phyloP scores from a whole-genome alignment of 2,113 vertebrate genomes.

The Irena cyanogastra region DNA sequence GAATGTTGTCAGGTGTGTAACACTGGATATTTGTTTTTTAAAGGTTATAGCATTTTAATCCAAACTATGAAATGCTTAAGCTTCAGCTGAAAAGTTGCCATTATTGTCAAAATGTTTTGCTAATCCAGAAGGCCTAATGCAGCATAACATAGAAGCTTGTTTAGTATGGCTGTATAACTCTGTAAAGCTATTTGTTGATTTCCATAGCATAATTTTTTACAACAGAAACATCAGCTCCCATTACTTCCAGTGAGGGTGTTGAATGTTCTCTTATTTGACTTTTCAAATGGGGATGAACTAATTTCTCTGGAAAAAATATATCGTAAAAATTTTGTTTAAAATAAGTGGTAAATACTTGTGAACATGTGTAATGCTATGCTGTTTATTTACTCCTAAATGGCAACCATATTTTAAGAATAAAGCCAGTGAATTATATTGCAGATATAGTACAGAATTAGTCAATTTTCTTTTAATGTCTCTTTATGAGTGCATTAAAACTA shows the following conservation, averaged over 20 bases:
- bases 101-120: conserved; percentile 63
- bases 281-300: conserved; percentile 70
- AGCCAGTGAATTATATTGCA: conserved; percentile 63
- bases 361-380: conserved; percentile 67
- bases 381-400: conserved; percentile 68
- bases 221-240: conserved; percentile 38
- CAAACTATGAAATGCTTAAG: conserved; percentile 60
- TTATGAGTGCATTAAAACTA: conserved; percentile 68
- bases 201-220: conserved; percentile 59
- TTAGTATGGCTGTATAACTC: conserved; percentile 61
- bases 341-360: conserved; percentile 69
- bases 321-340: conserved; percentile 60
- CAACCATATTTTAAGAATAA: conserved; percentile 77
- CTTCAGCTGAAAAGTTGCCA: conserved; percentile 53
- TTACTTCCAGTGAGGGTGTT: conserved; percentile 46
- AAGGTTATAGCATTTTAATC: conserved; percentile 58
- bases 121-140: conserved; percentile 66
- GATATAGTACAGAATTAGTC: conserved; percentile 55
- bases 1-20: conserved; percentile 46
- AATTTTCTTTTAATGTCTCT: conserved; percentile 65
- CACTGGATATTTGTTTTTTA: conserved; percentile 56
- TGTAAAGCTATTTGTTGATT: conserved; percentile 56
- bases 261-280: conserved; percentile 68
- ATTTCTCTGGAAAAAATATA: conserved; percentile 57
- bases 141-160: conserved; percentile 55